phyloP scores from a whole-genome alignment of 1,140 invertebrate species.

The Coptotermes formosanus region DNA sequence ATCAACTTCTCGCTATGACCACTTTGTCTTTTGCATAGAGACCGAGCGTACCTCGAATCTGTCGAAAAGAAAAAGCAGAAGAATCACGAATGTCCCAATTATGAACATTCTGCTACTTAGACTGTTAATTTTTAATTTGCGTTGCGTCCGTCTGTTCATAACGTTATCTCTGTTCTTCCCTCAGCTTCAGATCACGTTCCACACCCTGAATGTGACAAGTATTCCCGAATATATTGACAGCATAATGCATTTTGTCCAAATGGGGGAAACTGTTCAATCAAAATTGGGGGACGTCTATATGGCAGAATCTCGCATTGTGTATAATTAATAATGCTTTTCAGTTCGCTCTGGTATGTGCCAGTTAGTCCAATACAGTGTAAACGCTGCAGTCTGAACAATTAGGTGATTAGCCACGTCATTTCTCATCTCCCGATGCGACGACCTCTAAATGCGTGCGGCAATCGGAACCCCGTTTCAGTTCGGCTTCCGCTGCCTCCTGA shows the following conservation, averaged over 20 bases:
- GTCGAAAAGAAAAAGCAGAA: too few relatives aligned
- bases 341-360: background rate
- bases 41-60: too few relatives aligned
- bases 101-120: too few relatives aligned
- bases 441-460: background rate
- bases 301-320: background rate
- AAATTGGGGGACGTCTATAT: background rate
- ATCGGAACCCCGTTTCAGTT: background rate
- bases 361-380: background rate
- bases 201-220: background rate
- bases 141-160: too few relatives aligned
- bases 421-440: background rate
- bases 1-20: too few relatives aligned
- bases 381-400: background rate
- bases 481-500: background rate
- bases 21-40: too few relatives aligned
- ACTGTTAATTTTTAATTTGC: too few relatives aligned
- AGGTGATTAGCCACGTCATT: background rate
- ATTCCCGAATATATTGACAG: background rate
- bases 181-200: too few relatives aligned
- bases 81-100: too few relatives aligned
- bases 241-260: background rate
- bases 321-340: slow-evolving; percentile 2
- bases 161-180: too few relatives aligned
- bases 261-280: background rate